Conservation (phyloP, 1,140 invertebrate species). For the Probaryconus sp. region DNA sequence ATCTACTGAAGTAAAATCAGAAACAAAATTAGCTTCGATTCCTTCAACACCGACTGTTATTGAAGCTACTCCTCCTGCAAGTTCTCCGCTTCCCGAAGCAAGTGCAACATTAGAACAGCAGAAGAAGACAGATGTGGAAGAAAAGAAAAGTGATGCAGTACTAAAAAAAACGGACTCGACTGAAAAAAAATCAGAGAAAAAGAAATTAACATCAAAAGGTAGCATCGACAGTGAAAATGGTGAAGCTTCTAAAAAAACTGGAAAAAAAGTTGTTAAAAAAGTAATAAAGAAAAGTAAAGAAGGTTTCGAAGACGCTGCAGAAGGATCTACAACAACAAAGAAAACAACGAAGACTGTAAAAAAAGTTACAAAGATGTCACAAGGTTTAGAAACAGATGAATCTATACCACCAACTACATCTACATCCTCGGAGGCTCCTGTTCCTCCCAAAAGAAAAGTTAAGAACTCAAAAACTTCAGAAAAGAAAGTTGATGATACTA, state of each 20-base stretch:
- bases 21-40: constrained; percentile 53
- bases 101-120: no score
- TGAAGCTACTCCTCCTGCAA: constrained; percentile 69
- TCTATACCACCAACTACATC: constrained; percentile 66
- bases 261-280: constrained; percentile 70
- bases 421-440: constrained; percentile 66
- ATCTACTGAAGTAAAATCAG: constrained; percentile 12
- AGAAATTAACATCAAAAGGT: constrained; percentile 40
- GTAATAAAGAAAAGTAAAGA: constrained; percentile 64
- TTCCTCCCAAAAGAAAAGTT: constrained; percentile 76
- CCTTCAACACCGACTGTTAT: constrained; percentile 69
- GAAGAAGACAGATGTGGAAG: constrained; percentile 10
- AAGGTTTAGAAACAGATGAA: constrained; percentile 65
- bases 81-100: constrained; percentile 57
- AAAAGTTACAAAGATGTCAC: constrained; percentile 63
- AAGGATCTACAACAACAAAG: constrained; percentile 55
- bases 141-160: constrained; percentile 17
- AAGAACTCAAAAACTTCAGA: constrained; percentile 64
- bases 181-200: constrained; percentile 41
- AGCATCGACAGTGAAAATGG: constrained; percentile 35
- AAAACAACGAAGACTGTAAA: constrained; percentile 61
- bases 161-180: no score
- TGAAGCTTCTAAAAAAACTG: constrained; percentile 51
- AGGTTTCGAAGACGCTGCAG: constrained; percentile 55
- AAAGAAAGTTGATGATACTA: constrained; percentile 56